Evolutionary conservation across 1,140 invertebrate genomes (phyloP), one percentile per base, ranked within the genome.

Genomic region (Bombus picipes): DNA sequence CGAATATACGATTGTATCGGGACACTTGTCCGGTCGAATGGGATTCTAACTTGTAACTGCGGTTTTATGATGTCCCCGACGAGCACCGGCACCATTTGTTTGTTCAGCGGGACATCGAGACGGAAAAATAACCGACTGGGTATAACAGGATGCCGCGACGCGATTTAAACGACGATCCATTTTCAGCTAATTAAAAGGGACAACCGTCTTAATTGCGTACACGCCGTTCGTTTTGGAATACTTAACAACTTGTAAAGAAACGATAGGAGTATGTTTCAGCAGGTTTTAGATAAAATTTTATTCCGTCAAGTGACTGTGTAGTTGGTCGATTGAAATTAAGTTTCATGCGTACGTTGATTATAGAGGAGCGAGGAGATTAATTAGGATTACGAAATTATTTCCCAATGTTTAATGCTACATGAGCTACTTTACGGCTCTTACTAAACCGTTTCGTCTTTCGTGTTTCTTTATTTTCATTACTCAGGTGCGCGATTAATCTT

Each of bases 11-110:
- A 88, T 89, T 89, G 82, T 79, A 84, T 84, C 82, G 76, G 47
- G 82, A 79, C 82, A 84, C 82, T 79, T 79, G 82, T 47, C 53
- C 66, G n/a, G 6, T 3, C 47, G 82, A 84, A 84, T 84, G 82
- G 66, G 47, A 84, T 84, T 84, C 82, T 84, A 84, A 84, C 66
- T 79, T 84, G 82, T 84, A 84, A 84, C 82, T 84, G 76, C 82
- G 82, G 75, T 84, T 84, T 84, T 84, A 84, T 84, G 82, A 84
- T 71, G 82, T 57, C 57, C 75, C 53, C 66, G 82, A 71, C 68
- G 75, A 66, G 47, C 66, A 39, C 32, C 82, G n/a, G 37, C 41
- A 39, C 12, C 75, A n/a, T 84, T 43, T 13, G 47, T 71, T 66
- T 28, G 59, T 66, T 53, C 81, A n/a, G 32, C 34, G 34, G 32